Percentiles rank a stretch among this genome's conserved stretches.
Conservation (phyloP, 2,888 invertebrate species). For the Autographa pulchrina region DNA sequence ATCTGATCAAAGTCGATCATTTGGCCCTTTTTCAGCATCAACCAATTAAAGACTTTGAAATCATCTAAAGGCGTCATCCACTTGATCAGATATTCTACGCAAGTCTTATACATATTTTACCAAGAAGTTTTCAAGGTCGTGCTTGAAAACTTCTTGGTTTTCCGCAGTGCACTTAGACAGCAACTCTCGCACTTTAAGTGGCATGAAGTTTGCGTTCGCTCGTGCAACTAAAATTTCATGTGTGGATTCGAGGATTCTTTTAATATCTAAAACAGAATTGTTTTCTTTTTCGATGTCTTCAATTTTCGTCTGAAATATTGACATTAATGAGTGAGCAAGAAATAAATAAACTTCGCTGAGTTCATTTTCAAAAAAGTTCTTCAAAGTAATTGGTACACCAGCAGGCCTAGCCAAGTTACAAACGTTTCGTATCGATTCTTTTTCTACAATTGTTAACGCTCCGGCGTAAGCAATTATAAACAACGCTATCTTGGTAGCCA, state of each 20-base stretch:
- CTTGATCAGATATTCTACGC: too few species aligned
- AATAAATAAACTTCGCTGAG: conserved; percentile 31
- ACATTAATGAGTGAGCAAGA: conserved; percentile 41
- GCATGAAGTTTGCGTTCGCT: conserved; percentile 41
- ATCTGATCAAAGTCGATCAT: too few species aligned
- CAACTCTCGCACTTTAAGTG: conserved; percentile 39
- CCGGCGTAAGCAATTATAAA: too few species aligned
- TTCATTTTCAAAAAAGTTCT: conserved; percentile 33
- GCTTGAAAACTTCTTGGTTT: conserved; percentile 40
- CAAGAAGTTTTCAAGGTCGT: conserved; percentile 36
- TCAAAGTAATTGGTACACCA: conserved; percentile 9
- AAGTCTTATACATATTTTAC: too few species aligned
- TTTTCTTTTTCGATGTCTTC: conserved; percentile 45
- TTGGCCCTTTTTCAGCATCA: too few species aligned
- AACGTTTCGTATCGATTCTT: too few species aligned
- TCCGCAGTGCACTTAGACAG: conserved; percentile 37
- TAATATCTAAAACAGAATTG: conserved; percentile 45
- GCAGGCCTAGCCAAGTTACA: too few species aligned
- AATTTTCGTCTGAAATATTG: conserved; percentile 46
- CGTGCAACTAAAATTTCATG: conserved; percentile 36
- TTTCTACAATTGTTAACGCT: too few species aligned
- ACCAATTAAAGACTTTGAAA: too few species aligned
- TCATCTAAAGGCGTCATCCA: too few species aligned
- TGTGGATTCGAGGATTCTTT: conserved; percentile 32
- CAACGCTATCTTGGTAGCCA: too few species aligned